Evolutionary conservation across 2,888 invertebrate species (phyloP), one percentile per base, ranked within the genome.

Genomic region (Gasteruption jaculator): DNA sequence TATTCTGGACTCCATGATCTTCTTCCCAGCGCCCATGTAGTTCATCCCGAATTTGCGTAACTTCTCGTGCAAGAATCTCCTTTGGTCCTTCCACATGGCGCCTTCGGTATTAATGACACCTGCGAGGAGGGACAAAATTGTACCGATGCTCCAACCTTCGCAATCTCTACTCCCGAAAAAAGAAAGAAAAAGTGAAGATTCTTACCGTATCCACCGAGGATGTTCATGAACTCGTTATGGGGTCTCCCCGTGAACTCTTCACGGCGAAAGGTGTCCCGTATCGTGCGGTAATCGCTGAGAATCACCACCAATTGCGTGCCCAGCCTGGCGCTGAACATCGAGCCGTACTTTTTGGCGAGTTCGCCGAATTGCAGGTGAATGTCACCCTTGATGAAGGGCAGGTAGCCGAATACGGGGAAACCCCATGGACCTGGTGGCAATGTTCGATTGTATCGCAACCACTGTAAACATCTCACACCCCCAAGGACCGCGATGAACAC

Each of bases 341-440:
- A 76, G 6, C 92, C 92, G 70, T 90, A 91, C 59, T 78, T 81
- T 49, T 82, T 78, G 27, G 88, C 82, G 58, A 93, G 73, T 58
- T 85, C 80, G 61, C 83, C 78, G 73, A 86, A 88, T 41, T 84
- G 82, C 39, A 88, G 78, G 72, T 92, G 91, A 49, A 78, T 74
- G 57, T 78, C 79, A 26, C 81, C 79, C 54, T 84, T 86, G 60
- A 93, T 77, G 71, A 86, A 90, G 3, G 86, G 85, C 50, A 92
- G 73, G 63, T 86, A 90, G 46, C 93, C 92, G 41, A 91, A 76
- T 38, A 91, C 74, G 14, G 92, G 92, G 4, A 88, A 74, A 2
- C 91, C 90, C 85, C 86, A 86, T 3, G 92, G 92, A 3, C 92
- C 92, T 1, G 92, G 92, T 1, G 92, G 92, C 53, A 91, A 73